These are phyloP conservation scores for Zygothrica quintamaculata DNA, from an alignment of 2,888 invertebrate species.

Conservation along the genomic window DNA sequence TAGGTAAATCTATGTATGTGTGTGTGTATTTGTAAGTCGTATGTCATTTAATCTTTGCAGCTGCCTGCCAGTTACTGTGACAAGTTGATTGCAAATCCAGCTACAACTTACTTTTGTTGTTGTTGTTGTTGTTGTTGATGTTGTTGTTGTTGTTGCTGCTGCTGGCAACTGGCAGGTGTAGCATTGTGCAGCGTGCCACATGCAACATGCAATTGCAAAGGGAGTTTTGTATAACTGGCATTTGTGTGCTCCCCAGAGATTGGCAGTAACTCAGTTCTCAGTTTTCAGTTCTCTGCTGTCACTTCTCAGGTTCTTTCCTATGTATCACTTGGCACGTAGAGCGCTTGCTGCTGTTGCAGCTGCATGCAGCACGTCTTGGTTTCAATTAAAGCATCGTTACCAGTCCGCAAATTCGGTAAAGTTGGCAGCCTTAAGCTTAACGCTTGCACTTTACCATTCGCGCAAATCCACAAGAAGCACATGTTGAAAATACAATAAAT, in stretches of 20 bases:
- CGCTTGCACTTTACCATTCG: slow-evolving; percentile 16
- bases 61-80: slow-evolving; percentile 58
- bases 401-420: slow-evolving; percentile 55
- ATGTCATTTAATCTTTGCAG: slow-evolving; percentile 72
- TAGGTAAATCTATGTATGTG: slow-evolving; percentile 1
- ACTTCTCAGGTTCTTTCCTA: slow-evolving; percentile 4
- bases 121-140: too few species aligned
- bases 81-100: slow-evolving; percentile 71
- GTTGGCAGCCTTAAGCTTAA: slow-evolving; percentile 46
- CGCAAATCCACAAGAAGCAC: slow-evolving; percentile 38
- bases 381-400: slow-evolving; percentile 75
- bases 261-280: slow-evolving; percentile 13
- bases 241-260: not conserved
- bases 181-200: slow-evolving; percentile 4
- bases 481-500: slow-evolving; percentile 74
- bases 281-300: too few species aligned
- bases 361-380: slow-evolving; percentile 60
- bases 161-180: slow-evolving; percentile 33
- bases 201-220: not conserved
- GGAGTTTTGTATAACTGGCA: not conserved
- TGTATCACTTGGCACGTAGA: slow-evolving; percentile 39
- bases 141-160: too few species aligned
- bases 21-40: not conserved
- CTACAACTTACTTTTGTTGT: slow-evolving; percentile 26
- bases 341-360: slow-evolving; percentile 42